Evolutionary conservation across 1,140 invertebrate genomes (phyloP), one percentile per base, ranked within the genome.

Genomic region (Piezodorus guildinii): DNA sequence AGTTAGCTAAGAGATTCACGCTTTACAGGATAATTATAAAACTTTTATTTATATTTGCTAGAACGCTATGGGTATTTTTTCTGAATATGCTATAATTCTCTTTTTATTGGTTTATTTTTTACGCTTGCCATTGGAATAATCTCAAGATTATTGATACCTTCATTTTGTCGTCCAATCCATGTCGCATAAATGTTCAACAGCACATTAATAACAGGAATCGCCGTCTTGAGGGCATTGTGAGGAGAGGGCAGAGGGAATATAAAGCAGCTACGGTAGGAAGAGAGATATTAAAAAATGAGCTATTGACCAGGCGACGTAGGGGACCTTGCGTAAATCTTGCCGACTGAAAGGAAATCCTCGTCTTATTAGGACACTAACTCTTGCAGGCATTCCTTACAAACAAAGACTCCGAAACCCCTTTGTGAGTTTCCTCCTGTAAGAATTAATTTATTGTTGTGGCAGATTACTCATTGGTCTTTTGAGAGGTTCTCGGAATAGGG

Each of bases 391-490:
- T 49, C 46, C 46, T 49, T 21, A 17, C 46, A 49, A 49, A 49
- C 46, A 49, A 49, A 49, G 46, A 49, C 10, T 14, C 16, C 16
- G 1, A 49, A 49, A 10, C 21, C 46, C n/a, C 46, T 10, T 49
- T 49, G 46, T 49, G 21, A 21, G n/a, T 14, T 17, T 21, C 10
- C 5, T 49, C 46, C 21, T 49, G 21, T 21, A 49, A 49, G 46
- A 10, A 49, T 49, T 49, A 49, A 49, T 49, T 49, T 49, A 49
- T 49, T 49, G 46, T 49, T 49, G 17, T 49, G 16, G 46, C n/a
- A 49, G 21, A 49, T 49, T 49, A 49, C 46, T 49, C 46, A 49
- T 49, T 21, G 46, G 46, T 49, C 46, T 49, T 49, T 49, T 49
- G 34, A 39, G 34, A 39, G 34, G 34, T 39, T 39, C 34, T 1